phyloP scores from a whole-genome alignment of 2,888 invertebrate genomes.

The Drosophila suboccidentalis region DNA sequence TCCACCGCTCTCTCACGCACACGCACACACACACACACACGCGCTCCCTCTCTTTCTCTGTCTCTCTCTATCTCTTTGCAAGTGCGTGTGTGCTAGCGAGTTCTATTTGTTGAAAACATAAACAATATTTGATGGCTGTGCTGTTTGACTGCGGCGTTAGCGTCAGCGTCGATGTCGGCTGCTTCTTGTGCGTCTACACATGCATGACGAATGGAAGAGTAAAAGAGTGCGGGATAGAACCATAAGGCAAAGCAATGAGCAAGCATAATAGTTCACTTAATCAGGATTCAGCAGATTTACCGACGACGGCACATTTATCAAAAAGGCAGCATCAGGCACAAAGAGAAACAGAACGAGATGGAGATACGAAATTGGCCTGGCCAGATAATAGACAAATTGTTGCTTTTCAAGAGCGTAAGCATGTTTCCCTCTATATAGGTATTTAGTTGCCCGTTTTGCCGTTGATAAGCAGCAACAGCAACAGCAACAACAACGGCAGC shows the following conservation, averaged over 20 bases:
- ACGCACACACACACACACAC: not conserved
- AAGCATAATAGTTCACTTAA: constrained; percentile 77
- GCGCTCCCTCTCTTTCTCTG: constrained; percentile 11
- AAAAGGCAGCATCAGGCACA: constrained; percentile 46
- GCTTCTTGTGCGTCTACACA: constrained; percentile 76
- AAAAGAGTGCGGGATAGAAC: constrained; percentile 17
- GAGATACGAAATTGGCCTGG: constrained; percentile 58
- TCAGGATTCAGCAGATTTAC: constrained; percentile 77
- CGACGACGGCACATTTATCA: constrained; percentile 64
- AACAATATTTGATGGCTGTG: constrained; percentile 74
- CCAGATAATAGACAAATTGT: constrained; percentile 75
- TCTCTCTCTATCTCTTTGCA: constrained; percentile 11
- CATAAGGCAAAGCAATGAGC: constrained; percentile 23
- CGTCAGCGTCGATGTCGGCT: constrained; percentile 36
- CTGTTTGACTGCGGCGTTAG: constrained; percentile 47
- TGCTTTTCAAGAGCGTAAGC: constrained; percentile 27
- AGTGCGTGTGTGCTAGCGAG: constrained; percentile 28
- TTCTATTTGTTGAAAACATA: constrained; percentile 74
- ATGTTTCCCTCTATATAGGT: constrained; percentile 23
- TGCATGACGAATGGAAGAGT: constrained; percentile 69
- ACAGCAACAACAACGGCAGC: not conserved
- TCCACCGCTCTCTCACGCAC: constrained; percentile 12
- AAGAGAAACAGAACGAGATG: constrained; percentile 23
- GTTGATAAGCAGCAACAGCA: constrained; percentile 63
- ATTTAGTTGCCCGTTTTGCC: constrained; percentile 68